Base-by-base conservation (phyloP, 2,888 invertebrate species). In the Cistogaster globosa region DNA sequence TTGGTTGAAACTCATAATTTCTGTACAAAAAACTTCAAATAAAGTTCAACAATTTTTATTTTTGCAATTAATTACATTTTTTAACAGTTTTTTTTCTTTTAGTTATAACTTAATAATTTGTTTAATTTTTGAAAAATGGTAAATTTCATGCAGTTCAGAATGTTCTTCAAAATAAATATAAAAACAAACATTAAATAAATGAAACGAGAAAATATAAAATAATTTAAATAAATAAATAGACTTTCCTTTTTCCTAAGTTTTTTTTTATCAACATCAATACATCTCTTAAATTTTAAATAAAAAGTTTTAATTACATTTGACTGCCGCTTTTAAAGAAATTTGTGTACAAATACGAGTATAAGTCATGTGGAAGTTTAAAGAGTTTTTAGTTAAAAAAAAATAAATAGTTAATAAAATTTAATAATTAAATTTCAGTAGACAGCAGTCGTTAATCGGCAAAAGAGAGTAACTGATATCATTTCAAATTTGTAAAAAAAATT, bases 321-420 rank as follows among this genome's bases (percentile, higher is more conserved):
- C 74, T 74, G 76, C 22, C 45, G 63, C 51, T 60, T 45, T 18
- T 9, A 60, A 84, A 86, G 72, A 77, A 81, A 74, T 88, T 88
- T 90, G 88, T 87, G 88, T 89, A 91, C 91, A 91, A 90, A 89
- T 89, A 87, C 87, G 90, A 90, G 89, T 88, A 89, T 89, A 89
- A 89, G 90, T 90, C 91, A 90, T 88, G 68, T 60, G 36, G 42
- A 62, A 62, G 12, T 63, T 57, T 71, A 38, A 12, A n/a, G 12
- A 20, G 57, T 45, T 72, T 71, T 71, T 67, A 18, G 77, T 78
- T 84, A 81, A 74, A 84, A 74, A n/a, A 74, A 22, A 14, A 45
- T 62, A 58, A 77, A 26, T 26, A 85, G 67, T 86, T 83, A 74
- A 75, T 83, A 78, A 84, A 78, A 83, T 79, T 79, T 84, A 68